Evolutionary conservation across 2,888 invertebrate genomes (phyloP).

Genomic region (Drosophila monieri): DNA sequence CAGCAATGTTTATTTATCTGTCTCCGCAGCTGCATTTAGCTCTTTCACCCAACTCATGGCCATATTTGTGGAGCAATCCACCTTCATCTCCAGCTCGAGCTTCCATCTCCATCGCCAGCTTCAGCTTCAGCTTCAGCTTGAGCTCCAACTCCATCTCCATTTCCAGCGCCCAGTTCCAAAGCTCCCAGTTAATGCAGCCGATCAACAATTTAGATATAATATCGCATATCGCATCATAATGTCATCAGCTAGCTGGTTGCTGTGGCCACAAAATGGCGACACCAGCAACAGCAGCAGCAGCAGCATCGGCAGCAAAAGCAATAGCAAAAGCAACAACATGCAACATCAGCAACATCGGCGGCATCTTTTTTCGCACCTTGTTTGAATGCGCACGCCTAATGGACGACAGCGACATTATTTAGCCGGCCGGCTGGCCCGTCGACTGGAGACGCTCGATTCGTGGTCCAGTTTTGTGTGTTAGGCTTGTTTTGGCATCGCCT

Average conservation of each 20-base stretch:
- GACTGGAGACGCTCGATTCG: constrained; percentile 25
- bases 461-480: constrained; percentile 41
- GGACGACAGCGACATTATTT: constrained; percentile 79
- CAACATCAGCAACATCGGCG: constrained; percentile 52
- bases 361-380: constrained; percentile 80
- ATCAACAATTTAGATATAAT: constrained; percentile 80
- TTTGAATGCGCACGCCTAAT: constrained; percentile 78
- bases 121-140: not conserved
- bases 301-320: not conserved
- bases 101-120: not conserved
- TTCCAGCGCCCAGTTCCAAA: constrained; percentile 13
- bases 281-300: constrained; percentile 12
- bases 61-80: constrained; percentile 72
- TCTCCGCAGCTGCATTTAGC: constrained; percentile 58
- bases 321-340: constrained; percentile 24
- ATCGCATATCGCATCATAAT: constrained; percentile 80
- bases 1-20: constrained; percentile 68
- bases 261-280: constrained; percentile 38
- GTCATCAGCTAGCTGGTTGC: constrained; percentile 44
- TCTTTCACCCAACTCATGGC: constrained; percentile 66
- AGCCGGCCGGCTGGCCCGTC: constrained; percentile 39
- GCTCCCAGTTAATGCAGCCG: constrained; percentile 68
- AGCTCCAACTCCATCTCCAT: constrained; percentile 11
- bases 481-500: constrained; percentile 42
- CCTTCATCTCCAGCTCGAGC: constrained; percentile 31